These are phyloP conservation scores for Lepidonotus clava DNA, from an alignment of 2,888 invertebrate genomes.

Conservation along the genomic window DNA sequence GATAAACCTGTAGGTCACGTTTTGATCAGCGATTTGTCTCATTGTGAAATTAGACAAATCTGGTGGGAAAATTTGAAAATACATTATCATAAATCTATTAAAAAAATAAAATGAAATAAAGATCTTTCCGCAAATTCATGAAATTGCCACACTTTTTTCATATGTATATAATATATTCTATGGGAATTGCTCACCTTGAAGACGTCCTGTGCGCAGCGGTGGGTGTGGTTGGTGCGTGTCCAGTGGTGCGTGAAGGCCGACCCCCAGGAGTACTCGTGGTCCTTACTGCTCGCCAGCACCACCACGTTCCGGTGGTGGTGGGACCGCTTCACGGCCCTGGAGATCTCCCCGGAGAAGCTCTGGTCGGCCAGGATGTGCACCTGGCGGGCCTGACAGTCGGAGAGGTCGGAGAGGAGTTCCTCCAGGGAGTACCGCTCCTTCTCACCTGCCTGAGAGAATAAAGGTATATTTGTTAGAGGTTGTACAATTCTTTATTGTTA, in stretches of 20 bases:
- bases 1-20: no score
- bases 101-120: no score
- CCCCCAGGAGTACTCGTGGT: conserved; percentile 77
- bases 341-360: conserved; percentile 80
- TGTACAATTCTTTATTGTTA: no score
- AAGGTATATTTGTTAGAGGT: no score
- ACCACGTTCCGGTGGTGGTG: conserved; percentile 76
- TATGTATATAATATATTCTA: neutral
- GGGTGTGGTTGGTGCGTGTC: conserved; percentile 76
- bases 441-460: conserved; percentile 78
- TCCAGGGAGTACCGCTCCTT: conserved; percentile 81
- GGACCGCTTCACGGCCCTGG: conserved; percentile 76
- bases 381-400: conserved; percentile 81
- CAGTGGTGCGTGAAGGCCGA: conserved; percentile 79
- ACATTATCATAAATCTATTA: no score
- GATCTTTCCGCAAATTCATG: no score
- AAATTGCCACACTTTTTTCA: no score
- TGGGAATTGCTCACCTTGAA: conserved; percentile 74
- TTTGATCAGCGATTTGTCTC: no score
- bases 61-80: no score
- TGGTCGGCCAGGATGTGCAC: conserved; percentile 82
- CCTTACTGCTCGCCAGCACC: conserved; percentile 78
- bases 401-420: conserved; percentile 81
- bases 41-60: no score
- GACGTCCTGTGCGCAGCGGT: conserved; percentile 76